Evolutionary conservation across 2,113 vertebrate genomes (phyloP).

Genomic region (Corythoichthys haematopterus): DNA sequence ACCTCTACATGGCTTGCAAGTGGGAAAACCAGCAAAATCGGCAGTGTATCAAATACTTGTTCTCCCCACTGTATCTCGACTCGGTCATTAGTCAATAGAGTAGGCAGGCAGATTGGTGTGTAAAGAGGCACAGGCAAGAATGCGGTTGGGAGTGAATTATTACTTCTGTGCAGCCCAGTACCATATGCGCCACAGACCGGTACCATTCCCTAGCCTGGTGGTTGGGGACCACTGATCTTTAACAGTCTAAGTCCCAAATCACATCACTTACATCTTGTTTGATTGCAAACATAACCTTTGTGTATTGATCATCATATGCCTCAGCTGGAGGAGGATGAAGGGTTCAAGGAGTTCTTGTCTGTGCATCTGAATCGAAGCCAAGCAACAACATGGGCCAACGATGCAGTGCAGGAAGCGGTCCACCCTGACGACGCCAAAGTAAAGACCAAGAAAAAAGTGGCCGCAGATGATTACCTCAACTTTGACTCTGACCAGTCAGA

Average conservation of each 20-base stretch:
- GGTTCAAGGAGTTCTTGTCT: constrained; percentile 88
- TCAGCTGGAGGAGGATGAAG: constrained; percentile 81
- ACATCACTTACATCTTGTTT: background rate
- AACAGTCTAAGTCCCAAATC: background rate
- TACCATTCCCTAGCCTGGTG: too few relatives aligned
- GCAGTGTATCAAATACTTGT: too few relatives aligned
- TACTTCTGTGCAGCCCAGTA: too few relatives aligned
- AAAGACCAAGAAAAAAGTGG: constrained; percentile 49
- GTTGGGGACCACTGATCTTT: too few relatives aligned
- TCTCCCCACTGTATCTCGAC: too few relatives aligned
- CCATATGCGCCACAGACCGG: too few relatives aligned
- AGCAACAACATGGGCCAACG: constrained; percentile 85
- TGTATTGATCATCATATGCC: background rate
- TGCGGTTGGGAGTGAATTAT: too few relatives aligned
- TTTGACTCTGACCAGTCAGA: constrained; percentile 81
- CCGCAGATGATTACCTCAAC: constrained; percentile 85
- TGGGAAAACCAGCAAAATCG: too few relatives aligned
- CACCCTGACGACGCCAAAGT: constrained; percentile 21
- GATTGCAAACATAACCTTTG: background rate
- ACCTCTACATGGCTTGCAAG: too few relatives aligned
- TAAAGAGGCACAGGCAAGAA: too few relatives aligned
- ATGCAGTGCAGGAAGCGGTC: constrained; percentile 60
- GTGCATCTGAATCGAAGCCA: constrained; percentile 85
- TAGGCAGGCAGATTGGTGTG: too few relatives aligned
- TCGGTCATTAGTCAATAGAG: too few relatives aligned